Percentiles rank a stretch among this genome's conserved stretches.
phyloP scores from a whole-genome alignment of 1,140 invertebrate species.

The Cryptotermes secundus region DNA sequence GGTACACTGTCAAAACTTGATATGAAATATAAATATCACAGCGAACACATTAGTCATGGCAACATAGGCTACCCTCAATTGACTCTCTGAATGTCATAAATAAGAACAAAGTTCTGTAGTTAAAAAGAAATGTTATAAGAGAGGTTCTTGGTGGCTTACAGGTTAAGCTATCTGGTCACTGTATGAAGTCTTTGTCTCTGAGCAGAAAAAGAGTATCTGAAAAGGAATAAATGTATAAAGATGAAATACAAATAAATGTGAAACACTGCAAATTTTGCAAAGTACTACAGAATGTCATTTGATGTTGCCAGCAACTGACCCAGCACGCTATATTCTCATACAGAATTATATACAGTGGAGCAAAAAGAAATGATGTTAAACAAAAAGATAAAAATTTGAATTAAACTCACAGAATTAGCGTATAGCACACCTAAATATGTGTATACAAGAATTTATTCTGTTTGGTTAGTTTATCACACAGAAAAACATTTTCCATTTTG shows the following conservation, averaged over 20 bases:
- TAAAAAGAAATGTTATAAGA: neutral
- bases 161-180: neutral
- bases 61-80: neutral
- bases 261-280: no score
- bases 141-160: neutral
- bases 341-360: no score
- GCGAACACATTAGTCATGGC: neutral
- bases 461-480: no score
- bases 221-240: neutral
- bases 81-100: neutral
- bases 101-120: neutral
- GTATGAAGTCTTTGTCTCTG: neutral
- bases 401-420: no score
- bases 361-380: no score
- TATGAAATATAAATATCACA: constrained; percentile 9
- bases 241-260: neutral
- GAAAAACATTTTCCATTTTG: no score
- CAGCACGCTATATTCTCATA: neutral
- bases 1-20: neutral
- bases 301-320: neutral
- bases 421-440: no score
- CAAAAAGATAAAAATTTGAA: no score
- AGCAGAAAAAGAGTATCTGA: neutral
- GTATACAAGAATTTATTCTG: no score
- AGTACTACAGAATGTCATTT: neutral